phyloP scores from a whole-genome alignment of 2,888 invertebrate species.

The Tenthredo distinguenda region DNA sequence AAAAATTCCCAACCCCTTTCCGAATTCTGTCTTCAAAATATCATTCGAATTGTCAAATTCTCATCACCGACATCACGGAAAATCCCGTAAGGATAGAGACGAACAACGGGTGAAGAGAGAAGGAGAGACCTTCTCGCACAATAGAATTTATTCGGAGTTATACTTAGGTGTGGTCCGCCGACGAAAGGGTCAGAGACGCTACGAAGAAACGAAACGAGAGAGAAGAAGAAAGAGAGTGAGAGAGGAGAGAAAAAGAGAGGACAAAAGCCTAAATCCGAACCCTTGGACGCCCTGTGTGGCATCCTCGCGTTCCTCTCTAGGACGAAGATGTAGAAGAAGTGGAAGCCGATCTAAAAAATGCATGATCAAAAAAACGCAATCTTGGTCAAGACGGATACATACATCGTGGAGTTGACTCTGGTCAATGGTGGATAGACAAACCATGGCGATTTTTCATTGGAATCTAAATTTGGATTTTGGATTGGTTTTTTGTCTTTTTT shows the following conservation, averaged over 20 bases:
- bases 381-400: neutral
- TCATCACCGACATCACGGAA: neutral
- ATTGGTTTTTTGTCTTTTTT: neutral
- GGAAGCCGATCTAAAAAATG: constrained; percentile 17
- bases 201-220: constrained; percentile 24
- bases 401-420: neutral
- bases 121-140: neutral
- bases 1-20: neutral
- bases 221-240: neutral
- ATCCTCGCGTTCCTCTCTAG: constrained; percentile 39
- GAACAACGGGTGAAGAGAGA: neutral
- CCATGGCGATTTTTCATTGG: neutral
- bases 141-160: constrained; percentile 43
- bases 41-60: neutral
- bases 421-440: neutral
- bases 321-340: constrained; percentile 14
- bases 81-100: neutral
- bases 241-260: constrained; percentile 7
- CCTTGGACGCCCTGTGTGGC: constrained; percentile 46
- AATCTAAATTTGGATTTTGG: neutral
- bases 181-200: constrained; percentile 23
- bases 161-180: constrained; percentile 44
- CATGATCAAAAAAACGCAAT: neutral
- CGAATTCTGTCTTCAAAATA: neutral
- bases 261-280: constrained; percentile 36